Evolutionary conservation across 1,140 invertebrate species (phyloP).

Genomic region (Maniola jurtina): DNA sequence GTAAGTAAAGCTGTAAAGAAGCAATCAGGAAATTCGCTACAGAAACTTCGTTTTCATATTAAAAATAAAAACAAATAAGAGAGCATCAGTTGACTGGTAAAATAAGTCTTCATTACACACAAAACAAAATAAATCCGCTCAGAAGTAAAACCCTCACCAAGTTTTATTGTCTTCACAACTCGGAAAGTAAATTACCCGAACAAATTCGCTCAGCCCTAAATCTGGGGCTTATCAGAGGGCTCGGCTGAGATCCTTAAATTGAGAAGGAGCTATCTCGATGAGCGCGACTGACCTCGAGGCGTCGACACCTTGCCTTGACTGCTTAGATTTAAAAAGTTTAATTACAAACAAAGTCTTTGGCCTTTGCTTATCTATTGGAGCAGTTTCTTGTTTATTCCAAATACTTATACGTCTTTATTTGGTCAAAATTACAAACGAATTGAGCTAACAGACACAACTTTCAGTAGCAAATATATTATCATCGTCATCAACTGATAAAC

Average conservation of each 20-base stretch:
- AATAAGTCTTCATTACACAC: conserved; percentile 66
- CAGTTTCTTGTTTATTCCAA: conserved; percentile 2
- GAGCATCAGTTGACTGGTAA: conserved; percentile 48
- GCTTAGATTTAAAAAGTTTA: conserved; percentile 68
- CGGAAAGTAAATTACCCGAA: conserved; percentile 73
- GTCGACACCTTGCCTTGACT: conserved; percentile 63
- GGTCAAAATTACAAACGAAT: not conserved
- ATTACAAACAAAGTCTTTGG: no score
- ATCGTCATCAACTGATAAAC: no score
- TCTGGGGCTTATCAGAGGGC: conserved; percentile 70
- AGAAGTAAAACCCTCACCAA: conserved; percentile 58
- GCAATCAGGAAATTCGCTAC: not conserved
- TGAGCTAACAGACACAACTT: no score
- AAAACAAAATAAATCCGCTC: conserved; percentile 63
- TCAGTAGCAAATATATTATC: no score
- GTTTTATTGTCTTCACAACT: conserved; percentile 74
- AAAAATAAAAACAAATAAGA: not conserved
- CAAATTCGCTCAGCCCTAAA: conserved; percentile 74
- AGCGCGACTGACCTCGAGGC: conserved; percentile 52
- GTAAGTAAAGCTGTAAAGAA: no score
- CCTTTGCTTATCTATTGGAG: conserved; percentile 46
- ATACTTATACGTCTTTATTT: not conserved
- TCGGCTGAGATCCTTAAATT: conserved; percentile 67
- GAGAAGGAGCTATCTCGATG: conserved; percentile 70
- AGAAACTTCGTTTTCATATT: not conserved